Base-by-base conservation (phyloP, 2,888 invertebrate genomes). In the Didymodactylos carnosus region DNA sequence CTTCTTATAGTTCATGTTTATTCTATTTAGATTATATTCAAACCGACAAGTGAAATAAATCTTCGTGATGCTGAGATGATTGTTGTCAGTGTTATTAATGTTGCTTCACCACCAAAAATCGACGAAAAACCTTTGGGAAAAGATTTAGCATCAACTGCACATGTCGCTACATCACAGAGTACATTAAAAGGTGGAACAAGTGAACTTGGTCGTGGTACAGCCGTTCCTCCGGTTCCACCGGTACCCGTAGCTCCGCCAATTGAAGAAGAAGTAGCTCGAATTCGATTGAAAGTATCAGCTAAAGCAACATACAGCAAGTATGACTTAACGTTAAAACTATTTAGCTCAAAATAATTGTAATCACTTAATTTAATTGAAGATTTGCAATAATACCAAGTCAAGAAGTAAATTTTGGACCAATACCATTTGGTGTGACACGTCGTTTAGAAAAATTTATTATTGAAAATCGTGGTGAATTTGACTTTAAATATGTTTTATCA, bases 381-480 rank as follows among this genome's bases (percentile, higher is more conserved):
- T 84, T 81, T 78, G 79, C 78, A 73, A 80, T 84, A 43, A 77
- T 78, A 43, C 84, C 83, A 5, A 77, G 78, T 72, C 79, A 79
- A 73, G 83, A 83, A 77, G 81, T 84, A 76, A 83, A 83, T 78
- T 83, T 84, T 79, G 83, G 82, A 3, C 78, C 82, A 14, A 77
- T 83, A 76, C 72, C 81, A 62, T 80, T 83, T 39, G 81, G 81
- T 77, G 10, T 6, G 2, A 80, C 80, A 75, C 82, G 80, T 78
- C 83, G 83, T 76, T 78, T 79, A 23, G 77, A 82, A 27, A 80
- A 80, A 27, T 82, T 84, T 76, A 78, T 77, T 49, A 81, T 84
- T 71, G 83, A 83, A 75, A 84, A 84, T 77, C 80, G 79, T 39
- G 83, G 83, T 69, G 82, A 83, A 72, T 82, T 82, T 79, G 83